A percentile compares a stretch with the other conserved stretches of the same genome.
Conservation (phyloP, 2,113 vertebrate genomes). For the Rhinichthys klamathensis region DNA sequence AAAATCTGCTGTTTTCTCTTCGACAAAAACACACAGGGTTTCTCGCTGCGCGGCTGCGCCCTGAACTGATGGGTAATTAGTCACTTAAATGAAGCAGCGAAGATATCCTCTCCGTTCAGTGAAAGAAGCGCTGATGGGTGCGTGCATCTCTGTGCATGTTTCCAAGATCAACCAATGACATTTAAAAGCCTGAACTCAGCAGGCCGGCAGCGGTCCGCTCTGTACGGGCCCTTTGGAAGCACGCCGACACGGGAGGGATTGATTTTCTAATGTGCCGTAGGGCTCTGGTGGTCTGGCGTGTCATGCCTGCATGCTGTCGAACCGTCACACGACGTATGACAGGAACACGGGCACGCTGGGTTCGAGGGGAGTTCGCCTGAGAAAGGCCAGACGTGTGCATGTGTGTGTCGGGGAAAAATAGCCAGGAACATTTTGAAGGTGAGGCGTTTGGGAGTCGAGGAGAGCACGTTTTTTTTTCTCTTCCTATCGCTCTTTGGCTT, state of each 20-base stretch:
- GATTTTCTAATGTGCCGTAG: slow-evolving; percentile 23
- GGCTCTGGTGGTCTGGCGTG: slow-evolving; percentile 19
- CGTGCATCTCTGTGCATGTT: slow-evolving; percentile 29
- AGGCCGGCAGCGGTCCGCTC: background rate
- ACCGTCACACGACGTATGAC: slow-evolving; percentile 1
- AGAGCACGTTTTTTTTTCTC: background rate
- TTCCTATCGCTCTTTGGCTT: slow-evolving; percentile 12
- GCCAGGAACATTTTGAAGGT: slow-evolving; percentile 26
- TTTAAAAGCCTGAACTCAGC: slow-evolving; percentile 37
- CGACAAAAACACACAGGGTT: slow-evolving; percentile 36
- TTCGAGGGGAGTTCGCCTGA: slow-evolving; percentile 1
- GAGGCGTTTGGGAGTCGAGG: slow-evolving; percentile 8
- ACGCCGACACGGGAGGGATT: slow-evolving; percentile 6
- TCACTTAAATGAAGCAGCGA: slow-evolving; percentile 50
- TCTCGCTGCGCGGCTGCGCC: slow-evolving; percentile 13
- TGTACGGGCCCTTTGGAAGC: background rate
- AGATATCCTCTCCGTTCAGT: slow-evolving; percentile 40
- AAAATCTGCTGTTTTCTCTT: slow-evolving; percentile 54
- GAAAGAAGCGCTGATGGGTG: slow-evolving; percentile 42
- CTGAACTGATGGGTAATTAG: slow-evolving; percentile 56
- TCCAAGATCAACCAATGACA: slow-evolving; percentile 31
- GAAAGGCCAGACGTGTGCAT: background rate
- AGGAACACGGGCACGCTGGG: slow-evolving; percentile 9
- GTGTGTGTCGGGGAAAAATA: background rate
- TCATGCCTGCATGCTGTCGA: slow-evolving; percentile 27